Base-by-base conservation (phyloP, 1,140 invertebrate species). In the Argopecten irradians region DNA sequence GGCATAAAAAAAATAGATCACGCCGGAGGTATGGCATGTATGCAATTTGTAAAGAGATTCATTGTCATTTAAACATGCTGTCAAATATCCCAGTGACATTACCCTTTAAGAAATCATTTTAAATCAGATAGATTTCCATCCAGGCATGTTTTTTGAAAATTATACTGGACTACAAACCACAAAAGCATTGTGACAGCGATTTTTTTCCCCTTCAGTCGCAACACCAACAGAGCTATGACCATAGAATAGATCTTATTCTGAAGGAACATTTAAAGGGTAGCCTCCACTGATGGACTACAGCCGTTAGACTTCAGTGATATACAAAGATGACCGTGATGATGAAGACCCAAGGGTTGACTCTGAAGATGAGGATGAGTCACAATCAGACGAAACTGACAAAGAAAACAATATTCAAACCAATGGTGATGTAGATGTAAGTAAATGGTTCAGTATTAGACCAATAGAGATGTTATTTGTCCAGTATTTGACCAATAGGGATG, bases 221-320 rank as follows among this genome's bases (percentile, higher is more conserved):
- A n/a, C n/a, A n/a, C 92, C 86, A 94, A 94, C 55, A 93, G 91
- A 82, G 91, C 87, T 28, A 87, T 93, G n/a, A 92, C 34, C 91
- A 92, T 82, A 92, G 92, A 84, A 94, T 94, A 84, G 90, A 94
- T 87, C 88, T 90, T 13, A 93, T 94, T 86, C 86, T 94, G 32
- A 92, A 91, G 34, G 89, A 92, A 34, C 93, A n/a, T 93, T 92
- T 87, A 87, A 89, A 86, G 91, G 90, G 9, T 88, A 32, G 43
- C 88, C 86, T 16, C 86, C 89, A 9, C 82, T 90, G 41, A 86
- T 89, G 89, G 90, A 89, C 82, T 41, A 83, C 39, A 88, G 91
- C 35, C 39, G 86, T 34, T n/a, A n/a, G 89, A 88, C 16, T 41
- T 87, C 19, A 85, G 39, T 82, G 86, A 89, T 46, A 89, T n/a